These are phyloP conservation scores for Himalopsyche japonica DNA, from an alignment of 2,888 invertebrate genomes.

Conservation along the genomic window DNA sequence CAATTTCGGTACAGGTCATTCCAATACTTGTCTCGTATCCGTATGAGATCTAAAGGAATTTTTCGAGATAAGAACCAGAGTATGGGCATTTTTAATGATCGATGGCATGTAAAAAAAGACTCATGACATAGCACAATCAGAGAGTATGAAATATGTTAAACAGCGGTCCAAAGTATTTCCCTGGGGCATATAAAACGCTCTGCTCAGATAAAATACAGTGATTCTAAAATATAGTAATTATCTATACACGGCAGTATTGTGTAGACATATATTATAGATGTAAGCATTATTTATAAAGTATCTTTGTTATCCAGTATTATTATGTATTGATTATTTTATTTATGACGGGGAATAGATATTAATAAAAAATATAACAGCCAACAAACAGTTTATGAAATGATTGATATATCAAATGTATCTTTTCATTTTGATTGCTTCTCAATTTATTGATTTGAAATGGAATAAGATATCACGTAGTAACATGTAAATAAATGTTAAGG, in stretches of 20 bases:
- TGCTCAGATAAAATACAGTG: neutral
- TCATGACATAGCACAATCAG: conserved; percentile 15
- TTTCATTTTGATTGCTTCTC: no score
- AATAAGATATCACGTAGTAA: no score
- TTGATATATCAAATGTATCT: no score
- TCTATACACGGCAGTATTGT: neutral
- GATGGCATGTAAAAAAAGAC: conserved; percentile 20
- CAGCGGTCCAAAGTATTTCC: conserved; percentile 7
- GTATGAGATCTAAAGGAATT: conserved; percentile 23
- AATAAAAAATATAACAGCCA: no score
- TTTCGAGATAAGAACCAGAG: conserved; percentile 24
- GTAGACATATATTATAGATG: neutral
- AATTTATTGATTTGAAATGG: no score
- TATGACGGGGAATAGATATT: neutral
- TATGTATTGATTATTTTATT: neutral
- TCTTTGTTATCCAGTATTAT: neutral
- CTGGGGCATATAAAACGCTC: neutral
- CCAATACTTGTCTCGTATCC: neutral
- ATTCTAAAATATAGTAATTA: neutral
- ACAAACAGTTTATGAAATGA: no score
- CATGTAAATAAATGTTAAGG: no score
- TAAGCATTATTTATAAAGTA: neutral
- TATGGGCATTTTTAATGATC: conserved; percentile 37
- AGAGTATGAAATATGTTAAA: conserved; percentile 9
- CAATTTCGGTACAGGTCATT: neutral